Conservation (phyloP, 2,797 vertebrate genomes). For the Fistularia commersonii region DNA sequence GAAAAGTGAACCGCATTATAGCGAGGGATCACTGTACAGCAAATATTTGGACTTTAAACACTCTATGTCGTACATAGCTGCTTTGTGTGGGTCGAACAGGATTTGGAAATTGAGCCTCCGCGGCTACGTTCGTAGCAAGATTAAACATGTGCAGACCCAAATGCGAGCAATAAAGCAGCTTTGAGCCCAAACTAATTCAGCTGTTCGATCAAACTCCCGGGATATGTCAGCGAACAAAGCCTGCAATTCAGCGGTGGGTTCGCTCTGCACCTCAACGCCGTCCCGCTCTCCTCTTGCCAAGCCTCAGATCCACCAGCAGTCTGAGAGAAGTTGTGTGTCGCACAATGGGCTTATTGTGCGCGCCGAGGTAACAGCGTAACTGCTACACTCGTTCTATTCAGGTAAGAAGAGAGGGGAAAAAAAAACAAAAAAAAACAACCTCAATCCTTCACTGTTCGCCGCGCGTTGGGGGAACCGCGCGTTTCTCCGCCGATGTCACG, state of each 20-base stretch:
- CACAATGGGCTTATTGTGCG: conserved; percentile 65
- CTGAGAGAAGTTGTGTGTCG: conserved; percentile 30
- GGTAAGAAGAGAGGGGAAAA: no score
- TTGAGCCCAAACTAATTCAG: conserved; percentile 45
- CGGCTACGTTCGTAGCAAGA: conserved; percentile 2
- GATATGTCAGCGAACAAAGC: conserved; percentile 68
- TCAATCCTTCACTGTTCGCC: conserved; percentile 40
- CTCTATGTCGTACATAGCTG: no score
- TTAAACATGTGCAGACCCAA: conserved; percentile 20
- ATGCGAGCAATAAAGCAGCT: conserved; percentile 42
- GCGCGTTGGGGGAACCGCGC: conserved; percentile 41
- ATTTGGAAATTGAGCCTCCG: no score
- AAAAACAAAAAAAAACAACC: no score
- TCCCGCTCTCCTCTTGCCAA: conserved; percentile 45
- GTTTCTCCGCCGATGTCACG: conserved; percentile 32
- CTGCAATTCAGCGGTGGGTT: conserved; percentile 52
- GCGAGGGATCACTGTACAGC: no score
- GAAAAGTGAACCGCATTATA: no score
- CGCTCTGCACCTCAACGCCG: conserved; percentile 51
- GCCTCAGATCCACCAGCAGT: conserved; percentile 62
- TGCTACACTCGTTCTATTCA: conserved; percentile 69
- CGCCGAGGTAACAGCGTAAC: conserved; percentile 63
- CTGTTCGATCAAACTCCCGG: conserved; percentile 61
- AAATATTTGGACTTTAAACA: no score
- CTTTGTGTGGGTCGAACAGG: no score